Conservation (phyloP, 2,888 invertebrate species). For the Cylloceria caligata region DNA sequence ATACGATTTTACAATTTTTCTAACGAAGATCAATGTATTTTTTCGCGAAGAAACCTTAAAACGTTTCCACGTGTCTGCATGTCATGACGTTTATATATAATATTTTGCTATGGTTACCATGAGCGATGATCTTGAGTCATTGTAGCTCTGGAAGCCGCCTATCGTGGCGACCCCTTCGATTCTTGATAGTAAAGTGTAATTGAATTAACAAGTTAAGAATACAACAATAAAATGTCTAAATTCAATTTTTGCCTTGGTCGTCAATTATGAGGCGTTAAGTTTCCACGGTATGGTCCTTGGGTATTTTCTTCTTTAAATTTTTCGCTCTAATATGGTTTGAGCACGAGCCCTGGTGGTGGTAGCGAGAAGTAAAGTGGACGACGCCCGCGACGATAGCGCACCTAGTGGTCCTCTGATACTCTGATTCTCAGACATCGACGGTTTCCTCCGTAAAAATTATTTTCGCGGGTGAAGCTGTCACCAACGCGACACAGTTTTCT, state of each 20-base stretch:
- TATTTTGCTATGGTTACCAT: background rate
- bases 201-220: background rate
- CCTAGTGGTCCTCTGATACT: too few relatives aligned
- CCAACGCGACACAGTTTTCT: too few relatives aligned
- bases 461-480: too few relatives aligned
- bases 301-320: background rate
- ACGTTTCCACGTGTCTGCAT: background rate
- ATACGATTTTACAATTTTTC: conserved; percentile 4
- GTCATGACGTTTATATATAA: background rate
- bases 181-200: background rate
- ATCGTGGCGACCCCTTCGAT: background rate
- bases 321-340: background rate
- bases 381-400: too few relatives aligned
- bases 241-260: background rate
- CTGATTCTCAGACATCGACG: too few relatives aligned
- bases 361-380: too few relatives aligned
- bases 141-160: background rate
- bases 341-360: too few relatives aligned
- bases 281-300: too few relatives aligned
- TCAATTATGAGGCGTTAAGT: background rate
- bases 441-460: too few relatives aligned
- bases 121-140: background rate
- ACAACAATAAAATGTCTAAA: too few relatives aligned
- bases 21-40: conserved; percentile 14
- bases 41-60: background rate